A percentile compares a stretch with the other conserved stretches of the same genome.
Evolutionary conservation across 2,797 vertebrate genomes (phyloP).

Genomic region (Parotocinclus haroldoi): DNA sequence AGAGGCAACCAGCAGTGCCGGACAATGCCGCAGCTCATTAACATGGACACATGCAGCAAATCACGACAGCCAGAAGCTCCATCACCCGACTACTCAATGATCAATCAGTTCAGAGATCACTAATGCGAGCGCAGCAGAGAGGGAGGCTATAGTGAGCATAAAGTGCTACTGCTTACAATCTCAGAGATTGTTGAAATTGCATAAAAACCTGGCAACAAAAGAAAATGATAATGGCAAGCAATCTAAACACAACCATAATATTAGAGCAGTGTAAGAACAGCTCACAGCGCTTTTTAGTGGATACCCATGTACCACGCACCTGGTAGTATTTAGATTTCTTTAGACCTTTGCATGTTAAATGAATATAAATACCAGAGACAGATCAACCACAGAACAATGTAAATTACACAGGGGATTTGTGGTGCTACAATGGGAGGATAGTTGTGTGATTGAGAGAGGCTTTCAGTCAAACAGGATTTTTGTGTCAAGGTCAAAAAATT

Average conservation of each 20-base stretch:
- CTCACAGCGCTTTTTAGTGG: neutral
- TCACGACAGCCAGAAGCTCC: neutral
- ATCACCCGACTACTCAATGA: neutral
- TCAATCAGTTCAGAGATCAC: constrained; percentile 1
- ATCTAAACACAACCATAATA: neutral
- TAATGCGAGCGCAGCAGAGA: neutral
- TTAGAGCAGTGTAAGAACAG: neutral
- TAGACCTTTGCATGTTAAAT: neutral
- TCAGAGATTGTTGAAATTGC: too few relatives aligned
- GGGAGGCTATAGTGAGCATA: too few relatives aligned
- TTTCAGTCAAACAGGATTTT: neutral
- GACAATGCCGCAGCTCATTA: constrained; percentile 10
- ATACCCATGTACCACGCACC: neutral
- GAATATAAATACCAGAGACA: neutral
- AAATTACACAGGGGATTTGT: neutral
- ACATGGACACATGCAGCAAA: neutral
- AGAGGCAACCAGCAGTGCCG: neutral
- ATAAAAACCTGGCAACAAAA: too few relatives aligned
- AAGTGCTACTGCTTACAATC: too few relatives aligned
- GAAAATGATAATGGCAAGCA: neutral
- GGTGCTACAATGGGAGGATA: neutral
- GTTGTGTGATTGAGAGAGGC: neutral
- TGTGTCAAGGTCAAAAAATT: neutral
- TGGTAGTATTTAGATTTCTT: neutral
- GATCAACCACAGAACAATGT: neutral